Conservation (phyloP, 2,797 vertebrate genomes). For the Spinus olivaceus region DNA sequence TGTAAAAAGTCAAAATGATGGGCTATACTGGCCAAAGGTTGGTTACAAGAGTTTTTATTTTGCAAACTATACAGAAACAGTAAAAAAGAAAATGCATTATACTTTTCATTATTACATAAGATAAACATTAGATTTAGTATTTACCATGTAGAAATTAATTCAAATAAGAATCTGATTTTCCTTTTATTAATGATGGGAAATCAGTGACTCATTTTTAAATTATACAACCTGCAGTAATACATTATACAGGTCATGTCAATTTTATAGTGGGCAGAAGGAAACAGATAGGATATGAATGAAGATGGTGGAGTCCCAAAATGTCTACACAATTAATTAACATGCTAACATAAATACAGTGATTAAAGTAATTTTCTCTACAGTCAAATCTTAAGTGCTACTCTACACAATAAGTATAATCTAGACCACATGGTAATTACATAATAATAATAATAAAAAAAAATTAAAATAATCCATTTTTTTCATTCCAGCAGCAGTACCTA, state of each 20-base stretch:
- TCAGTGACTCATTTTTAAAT: slow-evolving; percentile 58
- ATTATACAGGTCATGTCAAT: slow-evolving; percentile 35
- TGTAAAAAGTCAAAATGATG: slow-evolving; percentile 8
- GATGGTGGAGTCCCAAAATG: slow-evolving; percentile 64
- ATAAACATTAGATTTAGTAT: slow-evolving; percentile 74
- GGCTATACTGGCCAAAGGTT: slow-evolving; percentile 64
- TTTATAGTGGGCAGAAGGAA: slow-evolving; percentile 66
- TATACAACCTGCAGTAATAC: slow-evolving; percentile 62
- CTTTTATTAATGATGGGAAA: slow-evolving; percentile 69
- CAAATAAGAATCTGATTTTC: slow-evolving; percentile 69
- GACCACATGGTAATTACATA: slow-evolving; percentile 79
- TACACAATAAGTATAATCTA: slow-evolving; percentile 82
- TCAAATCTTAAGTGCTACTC: slow-evolving; percentile 80
- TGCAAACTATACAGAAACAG: slow-evolving; percentile 95
- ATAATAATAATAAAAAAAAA: slow-evolving; percentile 80
- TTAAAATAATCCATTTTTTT: slow-evolving; percentile 75
- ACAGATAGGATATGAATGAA: slow-evolving; percentile 61
- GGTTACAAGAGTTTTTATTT: slow-evolving; percentile 97
- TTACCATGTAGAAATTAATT: slow-evolving; percentile 76
- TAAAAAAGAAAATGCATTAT: slow-evolving; percentile 83
- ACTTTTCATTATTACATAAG: slow-evolving; percentile 78
- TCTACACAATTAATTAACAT: slow-evolving; percentile 79
- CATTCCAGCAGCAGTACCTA: slow-evolving; percentile 82
- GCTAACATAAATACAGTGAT: slow-evolving; percentile 80
- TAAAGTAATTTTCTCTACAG: slow-evolving; percentile 80